Percentiles rank a stretch among this genome's conserved stretches.
Evolutionary conservation across 2,113 vertebrate genomes (phyloP).

Genomic region (Antechinus flavipes): DNA sequence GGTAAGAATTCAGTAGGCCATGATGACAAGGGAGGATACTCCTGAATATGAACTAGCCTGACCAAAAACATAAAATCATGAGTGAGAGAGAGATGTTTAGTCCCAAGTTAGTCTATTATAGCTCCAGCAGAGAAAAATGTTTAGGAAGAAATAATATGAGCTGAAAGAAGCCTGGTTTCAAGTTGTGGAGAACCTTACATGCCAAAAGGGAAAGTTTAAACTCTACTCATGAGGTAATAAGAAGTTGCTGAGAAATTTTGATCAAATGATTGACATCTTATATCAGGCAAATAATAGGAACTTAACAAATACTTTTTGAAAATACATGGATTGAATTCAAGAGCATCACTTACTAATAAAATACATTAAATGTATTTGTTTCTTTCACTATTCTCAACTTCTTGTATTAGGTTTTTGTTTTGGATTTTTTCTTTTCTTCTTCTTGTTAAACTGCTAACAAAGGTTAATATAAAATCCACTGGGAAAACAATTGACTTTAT

Average conservation of each 20-base stretch:
- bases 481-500: not conserved
- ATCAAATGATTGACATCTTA: not conserved
- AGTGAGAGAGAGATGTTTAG: not conserved
- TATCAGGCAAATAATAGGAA: not conserved
- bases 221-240: not conserved
- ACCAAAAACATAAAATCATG: not conserved
- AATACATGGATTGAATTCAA: not conserved
- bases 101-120: not conserved
- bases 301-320: not conserved
- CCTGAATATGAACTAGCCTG: not conserved
- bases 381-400: not conserved
- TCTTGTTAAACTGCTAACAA: not conserved
- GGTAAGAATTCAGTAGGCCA: not conserved
- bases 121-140: not conserved
- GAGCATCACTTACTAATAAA: not conserved
- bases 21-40: not conserved
- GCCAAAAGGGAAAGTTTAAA: not conserved
- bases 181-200: not conserved
- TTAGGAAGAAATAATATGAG: not conserved
- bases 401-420: not conserved
- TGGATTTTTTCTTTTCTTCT: not conserved
- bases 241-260: not conserved
- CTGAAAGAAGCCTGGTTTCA: too few relatives aligned
- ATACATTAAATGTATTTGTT: not conserved
- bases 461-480: not conserved